A percentile compares a stretch with the other conserved stretches of the same genome.
Conservation (phyloP, 2,113 vertebrate species). For the Thalassarche chlororhynchos region DNA sequence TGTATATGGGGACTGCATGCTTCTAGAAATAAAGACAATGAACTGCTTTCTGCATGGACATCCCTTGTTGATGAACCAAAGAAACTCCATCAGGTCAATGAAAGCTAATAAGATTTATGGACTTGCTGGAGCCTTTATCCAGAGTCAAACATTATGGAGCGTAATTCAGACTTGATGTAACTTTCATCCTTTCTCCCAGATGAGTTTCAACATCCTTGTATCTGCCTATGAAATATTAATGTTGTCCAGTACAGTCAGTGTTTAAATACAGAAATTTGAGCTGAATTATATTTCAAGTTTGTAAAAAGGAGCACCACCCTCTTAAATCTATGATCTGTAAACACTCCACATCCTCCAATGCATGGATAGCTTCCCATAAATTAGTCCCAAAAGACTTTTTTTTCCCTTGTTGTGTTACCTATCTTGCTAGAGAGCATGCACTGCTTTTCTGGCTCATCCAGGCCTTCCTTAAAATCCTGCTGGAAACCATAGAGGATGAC, state of each 20-base stretch:
- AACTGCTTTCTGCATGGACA: neutral
- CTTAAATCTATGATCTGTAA: neutral
- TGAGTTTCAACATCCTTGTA: slow-evolving; percentile 31
- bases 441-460: neutral
- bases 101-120: slow-evolving; percentile 49
- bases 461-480: neutral
- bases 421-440: neutral
- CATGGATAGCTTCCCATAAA: neutral
- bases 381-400: neutral
- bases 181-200: slow-evolving; percentile 46
- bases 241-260: neutral
- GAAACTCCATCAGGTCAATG: slow-evolving; percentile 21
- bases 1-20: neutral
- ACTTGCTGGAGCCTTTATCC: slow-evolving; percentile 36
- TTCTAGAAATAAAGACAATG: neutral
- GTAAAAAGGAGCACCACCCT: neutral
- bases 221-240: slow-evolving; percentile 14
- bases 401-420: neutral
- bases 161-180: slow-evolving; percentile 58
- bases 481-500: neutral
- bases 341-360: neutral
- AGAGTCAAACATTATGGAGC: neutral
- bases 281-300: neutral
- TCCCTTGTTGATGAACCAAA: slow-evolving; percentile 8
- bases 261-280: neutral